Conservation (phyloP, 2,113 vertebrate species). For the Gambusia affinis region DNA sequence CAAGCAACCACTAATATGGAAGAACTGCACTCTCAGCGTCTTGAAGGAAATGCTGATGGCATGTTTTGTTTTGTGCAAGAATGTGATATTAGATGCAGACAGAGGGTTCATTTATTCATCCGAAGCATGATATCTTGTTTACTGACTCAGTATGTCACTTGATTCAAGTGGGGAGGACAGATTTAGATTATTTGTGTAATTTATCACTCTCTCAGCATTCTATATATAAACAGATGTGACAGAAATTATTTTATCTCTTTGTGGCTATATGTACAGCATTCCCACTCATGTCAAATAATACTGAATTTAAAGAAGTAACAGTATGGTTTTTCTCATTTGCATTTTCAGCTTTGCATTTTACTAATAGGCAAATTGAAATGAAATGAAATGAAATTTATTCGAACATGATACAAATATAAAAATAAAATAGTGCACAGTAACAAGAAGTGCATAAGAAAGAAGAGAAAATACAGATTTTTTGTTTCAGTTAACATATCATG, state of each 20-base stretch:
- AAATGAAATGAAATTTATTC: too few species aligned
- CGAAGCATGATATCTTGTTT: neutral
- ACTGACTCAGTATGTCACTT: neutral
- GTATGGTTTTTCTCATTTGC: neutral
- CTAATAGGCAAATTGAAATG: neutral
- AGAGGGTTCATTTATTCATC: neutral
- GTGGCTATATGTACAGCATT: neutral
- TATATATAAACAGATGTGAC: neutral
- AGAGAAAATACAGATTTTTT: too few species aligned
- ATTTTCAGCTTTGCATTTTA: neutral
- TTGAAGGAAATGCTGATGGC: conserved; percentile 26
- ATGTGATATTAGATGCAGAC: neutral
- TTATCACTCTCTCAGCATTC: neutral
- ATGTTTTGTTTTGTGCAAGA: conserved; percentile 31
- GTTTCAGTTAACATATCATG: too few species aligned
- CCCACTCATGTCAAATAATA: neutral
- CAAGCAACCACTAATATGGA: conserved; percentile 8
- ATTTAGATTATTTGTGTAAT: neutral
- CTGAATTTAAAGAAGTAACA: neutral
- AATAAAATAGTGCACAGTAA: too few species aligned
- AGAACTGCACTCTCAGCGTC: conserved; percentile 64
- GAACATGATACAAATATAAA: too few species aligned
- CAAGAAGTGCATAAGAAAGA: too few species aligned
- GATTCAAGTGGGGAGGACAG: neutral
- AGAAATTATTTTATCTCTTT: neutral